These are phyloP conservation scores for Arenicola marina DNA, from an alignment of 2,888 invertebrate genomes.

Conservation along the genomic window DNA sequence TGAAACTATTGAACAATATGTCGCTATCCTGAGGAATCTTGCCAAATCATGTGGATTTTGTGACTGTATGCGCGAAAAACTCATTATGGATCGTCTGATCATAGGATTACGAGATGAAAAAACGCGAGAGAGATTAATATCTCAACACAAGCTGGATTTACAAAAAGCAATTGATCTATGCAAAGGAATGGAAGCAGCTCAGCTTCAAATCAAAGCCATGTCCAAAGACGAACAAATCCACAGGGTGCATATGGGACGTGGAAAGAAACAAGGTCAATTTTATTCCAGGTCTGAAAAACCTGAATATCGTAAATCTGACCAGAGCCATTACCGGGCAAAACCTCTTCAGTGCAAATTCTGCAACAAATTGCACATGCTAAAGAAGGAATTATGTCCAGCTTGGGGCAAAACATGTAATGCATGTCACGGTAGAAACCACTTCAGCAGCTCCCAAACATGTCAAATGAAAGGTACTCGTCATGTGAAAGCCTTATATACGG, in stretches of 20 bases:
- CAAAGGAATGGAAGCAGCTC: background rate
- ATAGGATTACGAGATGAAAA: background rate
- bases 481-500: background rate
- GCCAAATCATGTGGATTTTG: background rate
- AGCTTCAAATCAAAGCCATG: background rate
- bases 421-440: constrained; percentile 1
- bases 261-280: background rate
- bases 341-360: background rate
- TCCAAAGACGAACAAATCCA: background rate
- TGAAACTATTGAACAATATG: constrained; percentile 3
- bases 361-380: background rate
- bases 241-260: background rate
- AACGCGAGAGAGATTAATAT: background rate
- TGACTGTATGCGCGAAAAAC: constrained; percentile 3
- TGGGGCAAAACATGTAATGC: constrained; percentile 1
- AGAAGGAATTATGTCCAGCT: constrained; percentile 5
- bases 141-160: background rate
- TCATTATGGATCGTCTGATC: constrained; percentile 5
- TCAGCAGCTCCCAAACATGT: background rate
- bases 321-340: background rate
- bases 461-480: background rate
- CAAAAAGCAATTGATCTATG: background rate
- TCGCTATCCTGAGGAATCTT: background rate
- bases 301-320: background rate
- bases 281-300: too few relatives aligned